Conservation (phyloP, 2,113 vertebrate species). For the Aviceda subcristata region DNA sequence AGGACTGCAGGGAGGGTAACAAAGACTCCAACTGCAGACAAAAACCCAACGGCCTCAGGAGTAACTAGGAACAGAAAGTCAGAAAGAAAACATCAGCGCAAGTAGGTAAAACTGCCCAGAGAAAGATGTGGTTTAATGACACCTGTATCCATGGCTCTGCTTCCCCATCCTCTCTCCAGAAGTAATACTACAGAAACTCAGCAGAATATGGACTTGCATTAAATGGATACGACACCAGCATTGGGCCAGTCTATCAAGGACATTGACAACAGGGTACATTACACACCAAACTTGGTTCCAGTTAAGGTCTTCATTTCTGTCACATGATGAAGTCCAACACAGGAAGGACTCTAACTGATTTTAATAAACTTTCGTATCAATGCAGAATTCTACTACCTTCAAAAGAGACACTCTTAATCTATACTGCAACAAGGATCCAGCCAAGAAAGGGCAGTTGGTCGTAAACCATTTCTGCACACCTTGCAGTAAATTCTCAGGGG, state of each 20-base stretch:
- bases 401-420: neutral
- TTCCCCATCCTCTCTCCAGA: neutral
- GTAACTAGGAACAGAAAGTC: conserved; percentile 71
- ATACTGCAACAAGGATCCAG: neutral
- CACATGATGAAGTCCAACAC: neutral
- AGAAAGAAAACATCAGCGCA: neutral
- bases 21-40: conserved; percentile 82
- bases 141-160: neutral
- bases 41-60: conserved; percentile 79
- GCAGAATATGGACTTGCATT: neutral
- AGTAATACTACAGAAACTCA: neutral
- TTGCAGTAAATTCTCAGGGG: neutral
- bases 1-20: conserved; percentile 80
- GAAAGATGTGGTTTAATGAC: neutral
- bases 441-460: neutral
- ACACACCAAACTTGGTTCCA: neutral
- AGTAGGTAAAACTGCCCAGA: neutral
- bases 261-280: neutral
- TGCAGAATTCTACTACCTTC: neutral
- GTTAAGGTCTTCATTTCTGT: neutral
- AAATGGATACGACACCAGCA: fast-evolving
- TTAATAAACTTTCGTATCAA: neutral
- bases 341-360: neutral
- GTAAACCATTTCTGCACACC: neutral
- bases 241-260: neutral